phyloP scores from a whole-genome alignment of 2,113 vertebrate genomes.

The Pterophyllum scalare region DNA sequence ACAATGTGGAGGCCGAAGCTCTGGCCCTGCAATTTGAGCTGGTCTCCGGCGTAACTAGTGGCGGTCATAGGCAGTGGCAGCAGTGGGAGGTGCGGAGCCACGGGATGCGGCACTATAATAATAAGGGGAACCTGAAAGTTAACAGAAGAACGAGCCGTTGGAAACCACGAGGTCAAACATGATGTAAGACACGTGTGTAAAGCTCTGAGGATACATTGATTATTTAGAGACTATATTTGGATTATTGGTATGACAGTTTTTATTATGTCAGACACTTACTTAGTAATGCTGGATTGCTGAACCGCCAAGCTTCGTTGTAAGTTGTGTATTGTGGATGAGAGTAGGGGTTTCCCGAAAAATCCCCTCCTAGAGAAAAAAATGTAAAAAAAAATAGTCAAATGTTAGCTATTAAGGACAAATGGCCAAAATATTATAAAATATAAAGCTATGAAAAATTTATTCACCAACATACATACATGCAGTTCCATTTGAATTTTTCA shows the following conservation, averaged over 20 bases:
- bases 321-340: slow-evolving; percentile 99
- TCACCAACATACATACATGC: background rate
- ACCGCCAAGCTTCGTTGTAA: slow-evolving; percentile 99
- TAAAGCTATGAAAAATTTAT: background rate
- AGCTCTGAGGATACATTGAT: background rate
- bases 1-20: slow-evolving; percentile 96
- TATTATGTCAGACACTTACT: slow-evolving; percentile 85
- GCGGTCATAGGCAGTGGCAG: slow-evolving; percentile 99
- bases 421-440: background rate
- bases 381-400: slow-evolving; percentile 44
- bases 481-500: background rate
- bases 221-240: background rate
- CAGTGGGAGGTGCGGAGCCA: slow-evolving; percentile 99
- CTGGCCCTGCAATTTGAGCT: slow-evolving; percentile 96
- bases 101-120: slow-evolving; percentile 99
- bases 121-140: slow-evolving; percentile 99
- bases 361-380: slow-evolving; percentile 86
- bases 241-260: background rate
- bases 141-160: slow-evolving; percentile 99
- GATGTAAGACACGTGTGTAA: slow-evolving; percentile 68
- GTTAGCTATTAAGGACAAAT: slow-evolving; percentile 17
- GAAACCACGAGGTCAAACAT: slow-evolving; percentile 90
- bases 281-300: slow-evolving; percentile 99
- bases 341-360: slow-evolving; percentile 99
- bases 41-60: slow-evolving; percentile 99